These are phyloP conservation scores for Silurus glanis DNA, from an alignment of 2,113 vertebrate species.

Conservation along the genomic window DNA sequence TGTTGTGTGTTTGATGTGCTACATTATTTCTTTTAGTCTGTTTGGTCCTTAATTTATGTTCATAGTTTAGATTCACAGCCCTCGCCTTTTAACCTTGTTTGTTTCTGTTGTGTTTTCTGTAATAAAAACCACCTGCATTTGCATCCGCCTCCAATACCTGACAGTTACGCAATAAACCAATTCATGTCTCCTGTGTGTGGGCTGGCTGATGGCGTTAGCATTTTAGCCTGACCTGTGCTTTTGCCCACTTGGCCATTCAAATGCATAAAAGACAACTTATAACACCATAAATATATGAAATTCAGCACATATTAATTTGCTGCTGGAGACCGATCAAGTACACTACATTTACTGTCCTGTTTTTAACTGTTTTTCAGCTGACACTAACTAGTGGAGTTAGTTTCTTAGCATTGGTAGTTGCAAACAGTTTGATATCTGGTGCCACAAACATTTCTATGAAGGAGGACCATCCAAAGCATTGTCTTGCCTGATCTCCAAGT, in stretches of 20 bases:
- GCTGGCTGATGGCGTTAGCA: neutral
- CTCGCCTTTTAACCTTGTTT: neutral
- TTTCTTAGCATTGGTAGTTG: neutral
- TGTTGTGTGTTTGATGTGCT: neutral
- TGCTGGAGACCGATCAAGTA: neutral
- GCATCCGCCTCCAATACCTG: neutral
- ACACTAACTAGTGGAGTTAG: neutral
- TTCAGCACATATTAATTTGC: neutral
- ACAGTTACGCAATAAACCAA: neutral
- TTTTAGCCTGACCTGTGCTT: neutral
- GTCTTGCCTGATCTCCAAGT: neutral
- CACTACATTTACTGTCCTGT: neutral
- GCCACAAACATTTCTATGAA: neutral
- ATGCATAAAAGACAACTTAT: neutral
- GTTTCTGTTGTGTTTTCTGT: neutral
- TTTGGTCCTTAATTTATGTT: neutral
- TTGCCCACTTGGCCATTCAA: neutral
- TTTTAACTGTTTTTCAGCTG: neutral
- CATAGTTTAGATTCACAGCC: neutral
- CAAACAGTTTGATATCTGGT: neutral
- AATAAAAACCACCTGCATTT: neutral
- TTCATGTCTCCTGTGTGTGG: neutral
- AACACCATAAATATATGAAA: neutral
- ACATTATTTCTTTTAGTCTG: neutral
- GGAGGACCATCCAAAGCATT: neutral